A percentile compares a stretch with the other conserved stretches of the same genome.
phyloP scores from a whole-genome alignment of 2,797 vertebrate species.

The Sebastes iracundus region DNA sequence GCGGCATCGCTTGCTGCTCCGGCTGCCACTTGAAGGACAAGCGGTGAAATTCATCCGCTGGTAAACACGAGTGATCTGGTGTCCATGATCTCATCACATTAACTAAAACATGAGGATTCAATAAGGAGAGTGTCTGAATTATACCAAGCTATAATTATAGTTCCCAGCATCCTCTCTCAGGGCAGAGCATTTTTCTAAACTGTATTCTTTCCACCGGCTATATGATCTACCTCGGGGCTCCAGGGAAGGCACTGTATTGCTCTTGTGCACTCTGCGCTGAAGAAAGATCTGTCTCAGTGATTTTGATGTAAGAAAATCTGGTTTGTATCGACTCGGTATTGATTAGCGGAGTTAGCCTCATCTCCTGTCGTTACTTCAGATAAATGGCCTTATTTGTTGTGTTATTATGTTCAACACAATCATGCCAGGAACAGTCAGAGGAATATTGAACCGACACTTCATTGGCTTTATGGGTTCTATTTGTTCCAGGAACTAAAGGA shows the following conservation, averaged over 20 bases:
- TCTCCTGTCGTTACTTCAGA: constrained; percentile 81
- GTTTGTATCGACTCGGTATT: constrained; percentile 79
- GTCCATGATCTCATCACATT: constrained; percentile 71
- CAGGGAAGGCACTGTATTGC: constrained; percentile 68
- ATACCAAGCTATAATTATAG: constrained; percentile 62
- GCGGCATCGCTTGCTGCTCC: constrained; percentile 18
- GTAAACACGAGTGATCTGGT: constrained; percentile 76
- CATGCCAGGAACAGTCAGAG: constrained; percentile 77
- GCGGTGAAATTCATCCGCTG: constrained; percentile 80
- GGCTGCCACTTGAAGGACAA: constrained; percentile 89
- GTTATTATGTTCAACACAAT: constrained; percentile 85
- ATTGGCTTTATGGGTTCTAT: constrained; percentile 75
- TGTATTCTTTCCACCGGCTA: constrained; percentile 53
- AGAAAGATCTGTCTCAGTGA: constrained; percentile 78
- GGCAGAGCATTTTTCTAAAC: constrained; percentile 38
- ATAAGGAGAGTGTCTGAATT: constrained; percentile 55
- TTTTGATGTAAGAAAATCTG: constrained; percentile 84
- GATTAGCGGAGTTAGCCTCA: constrained; percentile 74
- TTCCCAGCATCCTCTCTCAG: constrained; percentile 65
- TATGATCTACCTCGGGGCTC: constrained; percentile 61
- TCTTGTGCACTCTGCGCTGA: constrained; percentile 72
- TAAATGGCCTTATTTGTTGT: constrained; percentile 83
- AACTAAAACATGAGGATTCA: constrained; percentile 65
- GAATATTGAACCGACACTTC: constrained; percentile 81
- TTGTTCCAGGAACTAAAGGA: constrained; percentile 77